phyloP scores from a whole-genome alignment of 1,140 invertebrate species.

The Aphaenogaster ashmeadi region DNA sequence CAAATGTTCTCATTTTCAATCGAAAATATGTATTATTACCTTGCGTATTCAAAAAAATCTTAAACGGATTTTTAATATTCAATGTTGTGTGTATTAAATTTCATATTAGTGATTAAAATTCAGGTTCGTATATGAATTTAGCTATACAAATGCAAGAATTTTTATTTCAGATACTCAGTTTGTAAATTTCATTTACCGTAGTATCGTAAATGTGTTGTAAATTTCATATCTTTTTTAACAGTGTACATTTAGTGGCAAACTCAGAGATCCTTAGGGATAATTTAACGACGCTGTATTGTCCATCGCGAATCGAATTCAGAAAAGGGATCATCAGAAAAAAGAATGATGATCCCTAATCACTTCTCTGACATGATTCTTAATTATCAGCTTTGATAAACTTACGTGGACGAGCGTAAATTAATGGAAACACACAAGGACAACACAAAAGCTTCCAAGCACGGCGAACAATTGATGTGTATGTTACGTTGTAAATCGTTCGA shows the following conservation, averaged over 20 bases:
- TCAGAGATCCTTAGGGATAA: background rate
- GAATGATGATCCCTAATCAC: constrained; percentile 35
- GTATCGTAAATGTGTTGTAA: too few species aligned
- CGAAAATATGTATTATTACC: too few species aligned
- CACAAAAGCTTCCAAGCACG: constrained; percentile 65
- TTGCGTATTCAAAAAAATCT: too few species aligned
- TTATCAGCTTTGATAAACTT: constrained; percentile 16
- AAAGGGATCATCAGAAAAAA: constrained; percentile 12
- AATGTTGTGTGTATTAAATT: too few species aligned
- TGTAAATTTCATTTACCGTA: too few species aligned
- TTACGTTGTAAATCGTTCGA: constrained; percentile 26
- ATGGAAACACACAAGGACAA: constrained; percentile 76
- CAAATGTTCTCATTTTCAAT: too few species aligned
- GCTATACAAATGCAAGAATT: too few species aligned
- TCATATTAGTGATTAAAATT: too few species aligned
- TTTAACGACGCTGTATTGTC: background rate
- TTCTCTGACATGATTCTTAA: constrained; percentile 41
- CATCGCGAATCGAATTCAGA: background rate
- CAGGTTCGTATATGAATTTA: too few species aligned
- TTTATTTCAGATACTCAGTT: too few species aligned
- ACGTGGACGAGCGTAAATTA: constrained; percentile 62
- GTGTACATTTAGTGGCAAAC: background rate
- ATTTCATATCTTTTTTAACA: too few species aligned
- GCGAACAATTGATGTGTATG: background rate
- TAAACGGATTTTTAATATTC: too few species aligned